Conservation (phyloP, 2,113 vertebrate species). For the Dissostichus mawsoni region DNA sequence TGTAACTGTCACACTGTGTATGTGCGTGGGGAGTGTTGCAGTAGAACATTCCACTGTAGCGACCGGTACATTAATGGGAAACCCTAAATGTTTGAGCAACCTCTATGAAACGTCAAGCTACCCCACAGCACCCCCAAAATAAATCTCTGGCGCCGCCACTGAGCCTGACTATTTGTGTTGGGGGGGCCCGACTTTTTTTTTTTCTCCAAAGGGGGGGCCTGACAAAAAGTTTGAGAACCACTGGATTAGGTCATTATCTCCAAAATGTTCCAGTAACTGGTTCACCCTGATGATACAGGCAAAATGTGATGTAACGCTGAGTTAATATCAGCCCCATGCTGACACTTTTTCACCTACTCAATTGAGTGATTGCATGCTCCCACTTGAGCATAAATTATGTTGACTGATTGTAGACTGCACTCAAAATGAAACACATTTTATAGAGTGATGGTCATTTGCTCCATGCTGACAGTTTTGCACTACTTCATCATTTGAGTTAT, state of each 20-base stretch:
- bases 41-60: too few relatives aligned
- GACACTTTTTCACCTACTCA: not conserved
- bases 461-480: not conserved
- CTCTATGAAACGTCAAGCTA: too few relatives aligned
- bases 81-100: too few relatives aligned
- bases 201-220: too few relatives aligned
- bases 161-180: too few relatives aligned
- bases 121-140: too few relatives aligned
- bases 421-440: not conserved
- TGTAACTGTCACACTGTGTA: too few relatives aligned
- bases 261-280: not conserved
- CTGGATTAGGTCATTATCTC: not conserved
- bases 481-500: not conserved
- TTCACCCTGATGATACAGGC: not conserved
- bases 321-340: not conserved
- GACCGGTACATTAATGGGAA: too few relatives aligned
- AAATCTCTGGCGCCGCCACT: too few relatives aligned
- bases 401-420: not conserved
- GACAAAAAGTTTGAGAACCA: too few relatives aligned
- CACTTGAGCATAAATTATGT: not conserved
- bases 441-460: not conserved
- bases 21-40: too few relatives aligned
- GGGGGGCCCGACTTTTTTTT: too few relatives aligned
- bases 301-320: not conserved
- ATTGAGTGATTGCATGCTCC: not conserved